These are phyloP conservation scores for Oedothorax gibbosus DNA, from an alignment of 1,140 invertebrate genomes.

Conservation along the genomic window DNA sequence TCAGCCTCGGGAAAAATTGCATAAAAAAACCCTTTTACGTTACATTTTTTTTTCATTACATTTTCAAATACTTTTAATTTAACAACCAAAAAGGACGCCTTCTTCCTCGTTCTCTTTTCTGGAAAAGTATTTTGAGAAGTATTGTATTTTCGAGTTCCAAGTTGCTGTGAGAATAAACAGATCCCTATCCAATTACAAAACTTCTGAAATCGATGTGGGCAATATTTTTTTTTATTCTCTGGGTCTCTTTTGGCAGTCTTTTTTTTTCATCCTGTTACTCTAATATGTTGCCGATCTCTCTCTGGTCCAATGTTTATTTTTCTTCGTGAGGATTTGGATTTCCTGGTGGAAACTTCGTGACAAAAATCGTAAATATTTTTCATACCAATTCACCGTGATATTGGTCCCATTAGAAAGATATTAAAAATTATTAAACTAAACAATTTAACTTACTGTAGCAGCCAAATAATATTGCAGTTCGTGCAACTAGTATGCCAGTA, in stretches of 20 bases:
- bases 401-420: no score
- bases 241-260: background rate
- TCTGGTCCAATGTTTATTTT: no score
- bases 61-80: background rate
- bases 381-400: no score
- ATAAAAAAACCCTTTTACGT: no score
- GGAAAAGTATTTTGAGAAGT: slow-evolving; percentile 6
- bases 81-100: background rate
- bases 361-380: no score
- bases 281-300: slow-evolving; percentile 7
- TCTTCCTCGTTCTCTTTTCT: background rate
- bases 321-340: no score
- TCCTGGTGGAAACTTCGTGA: no score
- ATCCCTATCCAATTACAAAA: slow-evolving; percentile 31
- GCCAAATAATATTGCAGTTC: no score
- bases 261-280: slow-evolving; percentile 7
- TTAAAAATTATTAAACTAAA: no score
- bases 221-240: background rate
- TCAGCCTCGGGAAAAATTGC: no score
- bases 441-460: no score
- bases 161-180: slow-evolving; percentile 29
- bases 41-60: background rate
- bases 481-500: no score
- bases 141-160: background rate
- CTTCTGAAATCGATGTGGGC: slow-evolving; percentile 31